These are phyloP conservation scores for Coregonus clupeaformis DNA, from an alignment of 2,113 vertebrate genomes.

Conservation along the genomic window DNA sequence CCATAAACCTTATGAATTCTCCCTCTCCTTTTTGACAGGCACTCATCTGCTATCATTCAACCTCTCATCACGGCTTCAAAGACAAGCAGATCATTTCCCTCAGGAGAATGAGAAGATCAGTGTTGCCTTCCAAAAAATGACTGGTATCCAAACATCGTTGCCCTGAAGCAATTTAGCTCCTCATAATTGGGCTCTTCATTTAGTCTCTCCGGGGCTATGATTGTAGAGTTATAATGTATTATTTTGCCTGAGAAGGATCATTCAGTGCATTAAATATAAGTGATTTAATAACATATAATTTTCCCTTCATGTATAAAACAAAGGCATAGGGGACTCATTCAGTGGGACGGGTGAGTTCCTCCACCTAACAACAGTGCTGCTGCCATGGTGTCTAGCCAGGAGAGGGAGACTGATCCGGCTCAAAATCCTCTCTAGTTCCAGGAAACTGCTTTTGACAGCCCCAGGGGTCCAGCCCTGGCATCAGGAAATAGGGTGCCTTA, in stretches of 20 bases:
- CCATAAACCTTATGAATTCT: conserved; percentile 53
- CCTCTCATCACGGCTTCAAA: conserved; percentile 71
- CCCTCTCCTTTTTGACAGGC: conserved; percentile 66
- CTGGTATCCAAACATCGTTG: conserved; percentile 68
- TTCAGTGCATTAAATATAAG: conserved; percentile 53
- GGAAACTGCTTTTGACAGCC: conserved; percentile 9
- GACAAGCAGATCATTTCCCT: conserved; percentile 59
- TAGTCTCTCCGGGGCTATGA: conserved; percentile 42
- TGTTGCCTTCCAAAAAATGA: conserved; percentile 60
- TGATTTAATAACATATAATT: conserved; percentile 67
- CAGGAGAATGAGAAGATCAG: conserved; percentile 54
- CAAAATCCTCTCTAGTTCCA: conserved; percentile 38
- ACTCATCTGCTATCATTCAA: conserved; percentile 70
- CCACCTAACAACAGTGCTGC: conserved; percentile 36
- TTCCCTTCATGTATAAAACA: conserved; percentile 55
- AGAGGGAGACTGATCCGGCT: conserved; percentile 24
- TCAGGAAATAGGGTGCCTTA: conserved; percentile 27
- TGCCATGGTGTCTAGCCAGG: conserved; percentile 35
- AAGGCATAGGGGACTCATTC: conserved; percentile 23
- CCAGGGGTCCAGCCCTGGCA: conserved; percentile 18
- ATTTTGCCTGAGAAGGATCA: conserved; percentile 61
- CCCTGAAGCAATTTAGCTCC: conserved; percentile 60
- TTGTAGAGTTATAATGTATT: conserved; percentile 59
- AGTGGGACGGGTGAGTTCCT: conserved; percentile 35
- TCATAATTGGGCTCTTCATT: conserved; percentile 66